phyloP scores from a whole-genome alignment of 2,113 vertebrate species.

The Mellivora capensis region DNA sequence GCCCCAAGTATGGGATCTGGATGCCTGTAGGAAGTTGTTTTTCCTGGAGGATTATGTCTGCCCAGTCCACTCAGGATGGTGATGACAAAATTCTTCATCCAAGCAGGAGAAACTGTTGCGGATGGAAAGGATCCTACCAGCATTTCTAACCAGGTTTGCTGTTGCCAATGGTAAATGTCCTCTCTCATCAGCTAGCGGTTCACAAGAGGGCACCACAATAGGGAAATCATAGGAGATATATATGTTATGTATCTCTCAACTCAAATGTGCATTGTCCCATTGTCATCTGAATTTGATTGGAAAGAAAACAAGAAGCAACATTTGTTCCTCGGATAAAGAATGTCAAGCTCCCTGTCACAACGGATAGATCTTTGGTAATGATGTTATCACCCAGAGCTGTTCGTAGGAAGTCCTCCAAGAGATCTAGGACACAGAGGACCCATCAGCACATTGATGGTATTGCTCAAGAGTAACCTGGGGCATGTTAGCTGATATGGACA shows the following conservation, averaged over 20 bases:
- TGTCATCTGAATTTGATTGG: no score
- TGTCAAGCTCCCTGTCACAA: not conserved
- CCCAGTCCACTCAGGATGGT: no score
- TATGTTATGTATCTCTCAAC: no score
- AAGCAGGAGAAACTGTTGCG: not conserved
- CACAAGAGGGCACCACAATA: not conserved
- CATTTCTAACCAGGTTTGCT: not conserved
- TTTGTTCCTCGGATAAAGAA: not conserved
- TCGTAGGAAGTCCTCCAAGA: not conserved
- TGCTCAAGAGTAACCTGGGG: not conserved
- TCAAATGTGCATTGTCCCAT: no score
- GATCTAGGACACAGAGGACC: not conserved
- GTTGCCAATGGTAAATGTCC: not conserved
- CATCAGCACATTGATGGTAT: not conserved
- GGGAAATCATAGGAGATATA: not conserved
- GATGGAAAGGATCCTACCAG: not conserved
- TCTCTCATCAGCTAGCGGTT: not conserved
- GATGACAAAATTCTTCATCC: not conserved
- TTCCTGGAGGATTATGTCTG: no score
- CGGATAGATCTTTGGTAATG: not conserved
- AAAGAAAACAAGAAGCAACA: no score
- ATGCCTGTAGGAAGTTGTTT: no score
- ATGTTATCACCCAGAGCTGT: no score
- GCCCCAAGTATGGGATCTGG: no score
- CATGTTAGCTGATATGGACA: not conserved